phyloP scores from a whole-genome alignment of 2,888 invertebrate genomes.

The Trachelus troglodyta region DNA sequence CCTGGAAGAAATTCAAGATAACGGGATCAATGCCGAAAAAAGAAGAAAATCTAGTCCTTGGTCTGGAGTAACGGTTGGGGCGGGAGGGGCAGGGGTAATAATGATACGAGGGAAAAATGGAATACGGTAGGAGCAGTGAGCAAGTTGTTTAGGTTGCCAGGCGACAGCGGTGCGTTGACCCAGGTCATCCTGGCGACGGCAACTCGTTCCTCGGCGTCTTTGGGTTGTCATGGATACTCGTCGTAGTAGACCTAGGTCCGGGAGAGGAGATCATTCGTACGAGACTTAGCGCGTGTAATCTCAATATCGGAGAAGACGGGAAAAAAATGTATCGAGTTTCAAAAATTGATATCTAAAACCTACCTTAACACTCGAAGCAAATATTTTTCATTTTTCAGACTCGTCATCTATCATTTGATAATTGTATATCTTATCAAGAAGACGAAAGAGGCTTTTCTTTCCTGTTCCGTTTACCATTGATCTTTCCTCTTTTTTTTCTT shows the following conservation, averaged over 20 bases:
- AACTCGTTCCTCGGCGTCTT: constrained; percentile 28
- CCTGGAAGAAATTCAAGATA: constrained; percentile 34
- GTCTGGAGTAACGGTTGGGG: constrained; percentile 23
- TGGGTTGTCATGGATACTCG: constrained; percentile 45
- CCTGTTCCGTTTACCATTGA: neutral
- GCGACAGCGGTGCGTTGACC: constrained; percentile 56
- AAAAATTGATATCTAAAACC: neutral
- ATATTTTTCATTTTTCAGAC: neutral
- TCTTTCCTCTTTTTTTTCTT: neutral
- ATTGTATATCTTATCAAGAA: neutral
- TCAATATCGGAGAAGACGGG: neutral
- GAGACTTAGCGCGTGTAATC: neutral
- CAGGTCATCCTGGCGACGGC: constrained; percentile 39
- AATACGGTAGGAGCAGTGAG: constrained; percentile 20
- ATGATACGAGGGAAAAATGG: neutral
- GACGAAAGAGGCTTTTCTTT: neutral
- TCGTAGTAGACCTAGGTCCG: constrained; percentile 12
- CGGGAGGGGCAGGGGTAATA: neutral
- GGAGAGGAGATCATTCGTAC: neutral
- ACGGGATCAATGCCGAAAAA: constrained; percentile 22
- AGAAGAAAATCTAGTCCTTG: constrained; percentile 34
- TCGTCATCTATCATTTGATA: neutral
- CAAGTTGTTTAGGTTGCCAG: constrained; percentile 54
- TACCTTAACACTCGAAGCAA: neutral
- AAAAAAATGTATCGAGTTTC: neutral